Base-by-base conservation (phyloP, 2,113 vertebrate genomes). In the Gopherus evgoodei region DNA sequence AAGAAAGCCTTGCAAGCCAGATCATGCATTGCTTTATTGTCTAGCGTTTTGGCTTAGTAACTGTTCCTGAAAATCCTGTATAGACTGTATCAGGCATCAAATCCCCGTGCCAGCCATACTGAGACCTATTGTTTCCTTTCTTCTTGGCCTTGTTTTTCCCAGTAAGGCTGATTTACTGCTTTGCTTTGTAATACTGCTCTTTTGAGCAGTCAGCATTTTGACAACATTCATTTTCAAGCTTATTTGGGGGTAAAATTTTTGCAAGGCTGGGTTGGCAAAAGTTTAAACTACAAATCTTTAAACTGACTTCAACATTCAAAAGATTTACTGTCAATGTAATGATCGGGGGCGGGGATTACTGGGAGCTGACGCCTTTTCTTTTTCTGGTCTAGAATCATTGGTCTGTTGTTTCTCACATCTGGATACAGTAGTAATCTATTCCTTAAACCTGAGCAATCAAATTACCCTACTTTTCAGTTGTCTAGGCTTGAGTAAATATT, bases 401-500 rank as follows among this genome's bases (percentile, higher is more conserved):
- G 85, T 62, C 42, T 91, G 94, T 93, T 95, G 93, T 91, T 95
- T 86, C 97, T 96, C 91, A 75, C 83, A 98, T 94, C 94, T 94
- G 80, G 24, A 93, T 72, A 95, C 57, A 52, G 94, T 82, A 92
- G 96, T 91, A 89, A 90, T 96, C 91, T 90, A 93, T 95, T 94
- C 90, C 87, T 91, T 88, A 94, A 91, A 89, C 88, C 93, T 8
- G 59, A 95, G 93, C 84, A 94, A 96, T 95, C 90, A 96, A 96
- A 97, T 93, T 87, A 96, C 91, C 84, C 90, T 95, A 97, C 97
- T 89, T 97, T 97, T 97, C 95, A 95, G 97, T 97, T 97, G 96
- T 97, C 93, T 89, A 84, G 94, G 83, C 94, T 93, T 92, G 95
- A 97, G 79, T 87, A 97, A 97, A 97, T 95, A 96, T 95, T 95